Conservation (phyloP, 53 echinoderm and acorn worm species). For the Stichopus horrens region DNA sequence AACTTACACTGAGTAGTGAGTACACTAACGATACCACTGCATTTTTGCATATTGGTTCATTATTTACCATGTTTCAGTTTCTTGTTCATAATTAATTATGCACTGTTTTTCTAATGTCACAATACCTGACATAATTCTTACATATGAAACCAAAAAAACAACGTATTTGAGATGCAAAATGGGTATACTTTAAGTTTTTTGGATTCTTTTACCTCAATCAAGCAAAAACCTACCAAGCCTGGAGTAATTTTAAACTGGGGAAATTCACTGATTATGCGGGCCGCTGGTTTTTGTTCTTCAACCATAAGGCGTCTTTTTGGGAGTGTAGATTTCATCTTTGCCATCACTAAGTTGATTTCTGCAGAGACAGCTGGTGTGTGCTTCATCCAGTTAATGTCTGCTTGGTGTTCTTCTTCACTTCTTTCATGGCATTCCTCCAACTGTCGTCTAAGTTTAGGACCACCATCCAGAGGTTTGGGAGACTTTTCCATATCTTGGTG, state of each 20-base stretch:
- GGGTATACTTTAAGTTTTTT: no score
- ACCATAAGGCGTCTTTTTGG: constrained; percentile 4
- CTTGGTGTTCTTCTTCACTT: constrained; percentile 4
- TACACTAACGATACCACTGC: no score
- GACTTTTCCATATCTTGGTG: not conserved
- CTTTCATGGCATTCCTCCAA: not conserved
- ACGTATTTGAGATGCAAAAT: no score
- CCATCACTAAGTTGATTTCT: constrained; percentile 7
- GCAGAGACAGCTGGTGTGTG: constrained; percentile 33
- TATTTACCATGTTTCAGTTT: no score
- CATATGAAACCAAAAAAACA: no score
- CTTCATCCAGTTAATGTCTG: constrained; percentile 36
- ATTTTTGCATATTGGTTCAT: no score
- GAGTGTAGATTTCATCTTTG: constrained; percentile 37
- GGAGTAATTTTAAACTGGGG: constrained; percentile 42
- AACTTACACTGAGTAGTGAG: no score
- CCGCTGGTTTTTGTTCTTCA: constrained; percentile 18
- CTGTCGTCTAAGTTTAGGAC: not conserved
- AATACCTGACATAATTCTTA: no score
- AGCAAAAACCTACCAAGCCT: constrained; percentile 41
- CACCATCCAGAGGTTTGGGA: not conserved
- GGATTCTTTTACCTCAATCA: no score
- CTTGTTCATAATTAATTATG: no score
- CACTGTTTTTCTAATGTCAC: no score
- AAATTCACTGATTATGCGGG: constrained; percentile 30